Evolutionary conservation across 2,797 vertebrate genomes (phyloP).

Genomic region (Melanotaenia pygmaea): DNA sequence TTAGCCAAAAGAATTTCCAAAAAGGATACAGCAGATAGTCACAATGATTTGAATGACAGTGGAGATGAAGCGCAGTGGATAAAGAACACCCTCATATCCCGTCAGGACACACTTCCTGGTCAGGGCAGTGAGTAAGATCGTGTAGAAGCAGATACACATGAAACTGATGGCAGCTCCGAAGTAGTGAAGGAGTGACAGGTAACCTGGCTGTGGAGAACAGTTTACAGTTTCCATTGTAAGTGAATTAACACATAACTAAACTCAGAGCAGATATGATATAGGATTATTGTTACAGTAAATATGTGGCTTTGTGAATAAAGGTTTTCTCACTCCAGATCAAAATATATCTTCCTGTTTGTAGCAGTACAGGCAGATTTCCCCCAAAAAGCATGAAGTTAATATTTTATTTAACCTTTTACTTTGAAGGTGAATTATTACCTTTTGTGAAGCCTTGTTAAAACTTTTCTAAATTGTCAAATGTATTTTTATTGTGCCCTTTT

Average conservation of each 20-base stretch:
- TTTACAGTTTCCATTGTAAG: neutral
- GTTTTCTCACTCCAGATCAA: neutral
- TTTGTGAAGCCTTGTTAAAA: neutral
- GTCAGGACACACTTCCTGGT: constrained; percentile 77
- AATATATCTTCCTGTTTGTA: neutral
- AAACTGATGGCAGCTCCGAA: constrained; percentile 83
- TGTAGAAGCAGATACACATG: constrained; percentile 80
- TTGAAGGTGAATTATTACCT: neutral
- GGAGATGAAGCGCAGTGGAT: constrained; percentile 69
- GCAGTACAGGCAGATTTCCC: neutral
- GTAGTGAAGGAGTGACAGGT: constrained; percentile 75
- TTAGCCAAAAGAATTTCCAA: constrained; percentile 6
- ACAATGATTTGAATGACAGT: constrained; percentile 65
- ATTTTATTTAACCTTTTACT: neutral
- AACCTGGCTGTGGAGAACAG: constrained; percentile 63
- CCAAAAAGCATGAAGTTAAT: neutral
- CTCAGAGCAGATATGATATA: neutral
- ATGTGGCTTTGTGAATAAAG: neutral
- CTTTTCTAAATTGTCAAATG: neutral
- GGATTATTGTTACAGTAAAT: neutral
- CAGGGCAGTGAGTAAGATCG: constrained; percentile 75
- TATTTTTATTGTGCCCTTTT: neutral
- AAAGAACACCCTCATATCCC: constrained; percentile 75
- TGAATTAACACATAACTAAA: neutral
- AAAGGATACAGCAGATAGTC: constrained; percentile 86